phyloP scores from a whole-genome alignment of 2,797 vertebrate genomes.

The Propithecus perrieri region DNA sequence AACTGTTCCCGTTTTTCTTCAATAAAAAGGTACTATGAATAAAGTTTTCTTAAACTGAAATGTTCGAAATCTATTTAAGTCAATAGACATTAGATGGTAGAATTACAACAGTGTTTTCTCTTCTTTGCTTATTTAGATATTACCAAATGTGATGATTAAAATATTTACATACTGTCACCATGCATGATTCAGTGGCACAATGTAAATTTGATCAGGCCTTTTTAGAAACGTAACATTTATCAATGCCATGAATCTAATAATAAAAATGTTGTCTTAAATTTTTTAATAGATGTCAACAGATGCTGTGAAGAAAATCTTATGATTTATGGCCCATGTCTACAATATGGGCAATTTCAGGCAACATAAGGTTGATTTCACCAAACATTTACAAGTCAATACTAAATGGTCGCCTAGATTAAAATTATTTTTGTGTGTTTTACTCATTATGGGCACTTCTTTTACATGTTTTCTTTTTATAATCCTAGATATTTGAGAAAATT shows the following conservation, averaged over 20 bases:
- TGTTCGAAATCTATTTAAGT: slow-evolving; percentile 30
- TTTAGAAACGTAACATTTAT: not conserved
- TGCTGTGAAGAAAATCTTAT: not conserved
- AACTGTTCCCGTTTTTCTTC: slow-evolving; percentile 17
- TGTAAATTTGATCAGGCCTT: not conserved
- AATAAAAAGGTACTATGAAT: not conserved
- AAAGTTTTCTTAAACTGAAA: slow-evolving; percentile 24
- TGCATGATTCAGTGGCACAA: not conserved
- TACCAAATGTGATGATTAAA: slow-evolving; percentile 3
- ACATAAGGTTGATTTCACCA: not conserved
- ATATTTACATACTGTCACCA: not conserved
- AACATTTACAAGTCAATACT: not conserved
- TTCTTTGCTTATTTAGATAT: not conserved
- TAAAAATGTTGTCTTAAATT: not conserved
- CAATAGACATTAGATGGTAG: not conserved
- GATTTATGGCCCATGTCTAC: not conserved
- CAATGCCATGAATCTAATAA: not conserved
- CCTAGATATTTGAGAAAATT: not conserved
- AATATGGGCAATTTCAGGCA: not conserved
- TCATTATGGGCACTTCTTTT: not conserved
- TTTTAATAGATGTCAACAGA: slow-evolving; percentile 11
- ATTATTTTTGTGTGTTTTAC: not conserved
- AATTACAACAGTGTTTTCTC: not conserved
- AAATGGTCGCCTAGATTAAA: not conserved
- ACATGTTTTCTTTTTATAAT: not conserved